These are phyloP conservation scores for Uria aalge DNA, from an alignment of 2,113 vertebrate genomes.

Conservation along the genomic window DNA sequence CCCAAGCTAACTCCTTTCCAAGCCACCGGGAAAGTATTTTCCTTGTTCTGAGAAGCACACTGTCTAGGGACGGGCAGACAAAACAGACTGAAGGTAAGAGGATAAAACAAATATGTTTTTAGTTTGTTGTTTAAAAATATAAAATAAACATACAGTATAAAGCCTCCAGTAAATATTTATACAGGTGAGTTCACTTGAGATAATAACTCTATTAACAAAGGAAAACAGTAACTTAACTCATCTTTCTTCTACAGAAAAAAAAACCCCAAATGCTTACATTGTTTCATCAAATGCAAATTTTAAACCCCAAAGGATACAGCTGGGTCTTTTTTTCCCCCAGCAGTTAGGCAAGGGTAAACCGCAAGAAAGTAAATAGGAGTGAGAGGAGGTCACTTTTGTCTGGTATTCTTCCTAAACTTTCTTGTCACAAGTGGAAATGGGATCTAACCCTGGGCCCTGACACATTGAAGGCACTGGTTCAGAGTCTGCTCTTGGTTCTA, in stretches of 20 bases:
- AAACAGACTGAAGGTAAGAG: background rate
- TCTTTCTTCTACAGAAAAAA: background rate
- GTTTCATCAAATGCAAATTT: background rate
- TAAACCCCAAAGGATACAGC: background rate
- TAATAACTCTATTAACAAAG: background rate
- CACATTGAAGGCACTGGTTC: background rate
- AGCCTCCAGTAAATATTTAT: conserved; percentile 21
- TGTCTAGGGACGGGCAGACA: background rate
- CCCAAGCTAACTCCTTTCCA: background rate
- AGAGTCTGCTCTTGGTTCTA: background rate
- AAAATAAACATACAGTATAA: background rate
- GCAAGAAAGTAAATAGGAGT: background rate
- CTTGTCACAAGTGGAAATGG: background rate
- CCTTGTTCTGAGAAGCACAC: background rate
- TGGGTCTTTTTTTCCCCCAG: background rate
- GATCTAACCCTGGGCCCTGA: background rate
- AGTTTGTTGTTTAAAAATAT: background rate
- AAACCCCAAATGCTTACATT: background rate
- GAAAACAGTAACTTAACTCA: background rate
- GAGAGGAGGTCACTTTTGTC: background rate
- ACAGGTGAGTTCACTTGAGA: background rate
- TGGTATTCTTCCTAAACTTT: background rate
- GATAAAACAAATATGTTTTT: background rate
- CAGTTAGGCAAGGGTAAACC: background rate
- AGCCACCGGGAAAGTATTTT: background rate